These are phyloP conservation scores for Palythoa grandis DNA, from an alignment of 92 coral and sea anemone species.

Conservation along the genomic window DNA sequence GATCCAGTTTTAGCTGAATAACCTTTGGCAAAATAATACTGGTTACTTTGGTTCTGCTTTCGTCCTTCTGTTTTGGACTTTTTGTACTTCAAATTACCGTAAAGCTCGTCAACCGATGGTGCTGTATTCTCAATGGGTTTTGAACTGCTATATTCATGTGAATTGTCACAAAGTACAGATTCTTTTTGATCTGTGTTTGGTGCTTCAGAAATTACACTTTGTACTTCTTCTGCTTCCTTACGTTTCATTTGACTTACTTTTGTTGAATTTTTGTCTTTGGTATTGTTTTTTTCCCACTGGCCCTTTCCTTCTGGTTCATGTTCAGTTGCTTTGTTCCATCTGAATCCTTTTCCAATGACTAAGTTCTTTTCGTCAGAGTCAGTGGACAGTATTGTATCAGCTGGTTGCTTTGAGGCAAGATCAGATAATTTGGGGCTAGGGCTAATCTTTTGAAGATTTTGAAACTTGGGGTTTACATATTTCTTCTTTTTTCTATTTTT, in stretches of 20 bases:
- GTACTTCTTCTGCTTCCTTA: neutral
- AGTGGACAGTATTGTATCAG: neutral
- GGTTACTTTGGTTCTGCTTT: neutral
- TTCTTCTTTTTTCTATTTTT: constrained; percentile 28
- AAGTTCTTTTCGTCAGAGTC: constrained; percentile 13
- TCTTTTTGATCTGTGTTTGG: neutral
- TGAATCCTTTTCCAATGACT: constrained; percentile 29
- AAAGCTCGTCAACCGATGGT: constrained; percentile 14
- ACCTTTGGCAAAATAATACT: constrained; percentile 27
- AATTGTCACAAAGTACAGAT: neutral
- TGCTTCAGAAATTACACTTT: neutral
- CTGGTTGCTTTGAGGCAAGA: neutral
- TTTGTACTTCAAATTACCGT: constrained; percentile 28
- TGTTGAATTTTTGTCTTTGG: neutral
- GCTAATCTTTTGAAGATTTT: constrained; percentile 5
- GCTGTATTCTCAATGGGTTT: neutral
- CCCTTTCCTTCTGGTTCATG: neutral
- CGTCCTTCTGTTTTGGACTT: constrained; percentile 16
- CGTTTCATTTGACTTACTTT: neutral
- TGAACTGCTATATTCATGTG: neutral
- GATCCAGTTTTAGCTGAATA: neutral
- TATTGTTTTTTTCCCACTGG: neutral
- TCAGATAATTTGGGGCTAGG: neutral
- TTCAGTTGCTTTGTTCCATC: constrained; percentile 19
- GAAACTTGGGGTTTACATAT: constrained; percentile 31